Evolutionary conservation across 2,797 vertebrate species (phyloP).

Genomic region (Garrulus glandarius): DNA sequence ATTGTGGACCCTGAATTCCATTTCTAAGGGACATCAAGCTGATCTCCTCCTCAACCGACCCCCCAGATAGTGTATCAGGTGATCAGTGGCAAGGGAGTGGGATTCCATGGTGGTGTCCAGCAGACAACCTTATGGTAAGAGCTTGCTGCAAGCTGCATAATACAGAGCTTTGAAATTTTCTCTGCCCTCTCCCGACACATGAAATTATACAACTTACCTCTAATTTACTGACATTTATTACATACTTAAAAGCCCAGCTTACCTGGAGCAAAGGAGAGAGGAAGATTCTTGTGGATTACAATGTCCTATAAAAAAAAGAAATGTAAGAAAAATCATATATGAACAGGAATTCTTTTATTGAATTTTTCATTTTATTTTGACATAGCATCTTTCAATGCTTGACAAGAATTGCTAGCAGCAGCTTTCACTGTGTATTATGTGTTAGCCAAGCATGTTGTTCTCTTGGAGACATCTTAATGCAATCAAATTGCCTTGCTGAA

Average conservation of each 20-base stretch:
- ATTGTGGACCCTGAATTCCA: not conserved
- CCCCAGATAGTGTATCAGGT: not conserved
- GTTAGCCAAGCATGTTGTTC: not conserved
- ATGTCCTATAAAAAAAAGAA: not conserved
- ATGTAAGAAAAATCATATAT: not conserved
- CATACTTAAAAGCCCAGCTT: not conserved
- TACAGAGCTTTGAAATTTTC: not conserved
- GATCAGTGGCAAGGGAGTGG: not conserved
- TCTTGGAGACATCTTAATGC: not conserved
- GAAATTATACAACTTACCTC: not conserved
- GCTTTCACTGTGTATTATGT: not conserved
- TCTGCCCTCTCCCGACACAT: not conserved
- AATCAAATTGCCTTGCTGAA: not conserved
- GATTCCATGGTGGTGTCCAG: not conserved
- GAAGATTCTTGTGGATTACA: not conserved
- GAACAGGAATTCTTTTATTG: not conserved
- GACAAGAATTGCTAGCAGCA: not conserved
- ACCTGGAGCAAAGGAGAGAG: not conserved
- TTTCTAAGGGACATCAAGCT: not conserved
- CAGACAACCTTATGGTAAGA: not conserved
- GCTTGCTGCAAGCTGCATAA: not conserved
- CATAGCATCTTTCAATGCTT: not conserved
- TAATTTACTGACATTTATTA: not conserved
- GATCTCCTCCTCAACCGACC: not conserved
- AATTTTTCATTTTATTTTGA: not conserved